These are phyloP conservation scores for Australoheros facetus DNA, from an alignment of 2,797 vertebrate genomes.

Conservation along the genomic window DNA sequence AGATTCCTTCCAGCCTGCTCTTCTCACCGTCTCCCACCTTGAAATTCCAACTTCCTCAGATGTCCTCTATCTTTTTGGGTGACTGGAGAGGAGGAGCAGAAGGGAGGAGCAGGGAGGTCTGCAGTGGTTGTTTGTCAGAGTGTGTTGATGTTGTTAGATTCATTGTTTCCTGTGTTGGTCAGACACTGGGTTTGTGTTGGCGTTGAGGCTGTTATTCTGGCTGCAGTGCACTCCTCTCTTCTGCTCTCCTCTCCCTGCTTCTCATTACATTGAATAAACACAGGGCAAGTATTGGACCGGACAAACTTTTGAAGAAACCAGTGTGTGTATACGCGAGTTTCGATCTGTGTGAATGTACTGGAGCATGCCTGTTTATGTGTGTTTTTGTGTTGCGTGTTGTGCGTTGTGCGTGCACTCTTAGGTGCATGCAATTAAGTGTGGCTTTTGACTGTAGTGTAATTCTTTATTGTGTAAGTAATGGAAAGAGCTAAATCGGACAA, in stretches of 20 bases:
- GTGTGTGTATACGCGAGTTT: background rate
- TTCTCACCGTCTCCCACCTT: slow-evolving; percentile 32
- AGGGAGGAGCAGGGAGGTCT: slow-evolving; percentile 65
- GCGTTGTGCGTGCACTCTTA: background rate
- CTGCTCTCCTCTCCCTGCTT: slow-evolving; percentile 67
- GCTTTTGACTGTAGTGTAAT: slow-evolving; percentile 17
- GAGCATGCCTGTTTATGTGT: background rate
- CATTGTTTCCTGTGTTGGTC: slow-evolving; percentile 81
- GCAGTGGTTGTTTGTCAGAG: slow-evolving; percentile 78
- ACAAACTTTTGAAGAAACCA: slow-evolving; percentile 52
- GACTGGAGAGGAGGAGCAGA: slow-evolving; percentile 39
- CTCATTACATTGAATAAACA: slow-evolving; percentile 80
- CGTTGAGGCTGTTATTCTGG: slow-evolving; percentile 78
- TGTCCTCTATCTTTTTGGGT: slow-evolving; percentile 48
- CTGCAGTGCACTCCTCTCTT: slow-evolving; percentile 55
- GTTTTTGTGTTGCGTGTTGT: slow-evolving; percentile 3
- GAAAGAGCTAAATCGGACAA: slow-evolving; percentile 49
- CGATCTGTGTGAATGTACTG: background rate
- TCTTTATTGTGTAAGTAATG: slow-evolving; percentile 46
- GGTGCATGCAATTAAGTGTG: slow-evolving; percentile 26
- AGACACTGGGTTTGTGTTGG: slow-evolving; percentile 81
- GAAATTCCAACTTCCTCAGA: slow-evolving; percentile 44
- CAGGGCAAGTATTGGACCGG: slow-evolving; percentile 61
- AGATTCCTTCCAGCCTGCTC: slow-evolving; percentile 52
- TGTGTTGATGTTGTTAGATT: slow-evolving; percentile 81